Base-by-base conservation (phyloP, 2,888 invertebrate species). In the Tholera decimalis region DNA sequence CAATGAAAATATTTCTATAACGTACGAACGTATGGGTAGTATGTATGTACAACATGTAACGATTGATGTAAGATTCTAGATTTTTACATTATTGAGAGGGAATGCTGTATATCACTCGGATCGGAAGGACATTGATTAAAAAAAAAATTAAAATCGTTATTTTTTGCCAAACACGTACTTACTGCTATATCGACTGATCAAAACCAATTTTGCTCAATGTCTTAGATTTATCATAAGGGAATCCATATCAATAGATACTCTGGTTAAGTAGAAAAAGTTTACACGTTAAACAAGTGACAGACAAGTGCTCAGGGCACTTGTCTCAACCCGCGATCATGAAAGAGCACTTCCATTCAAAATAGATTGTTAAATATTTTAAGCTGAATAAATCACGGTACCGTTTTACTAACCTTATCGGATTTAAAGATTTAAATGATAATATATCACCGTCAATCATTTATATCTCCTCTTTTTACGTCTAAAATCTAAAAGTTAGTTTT, bases 401-500 rank as follows among this genome's bases (percentile, higher is more conserved):
- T 51, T 47, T 49, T 30, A 46, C 41, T 39, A 54, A 61, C 77
- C 33, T 65, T 77, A 74, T 74, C 66, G 8, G 20, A 56, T 56
- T 15, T 9, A 60, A 28, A 24, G 62, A 60, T 33, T 54, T 57
- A 43, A 22, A 9, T 24, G n/a, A 33, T 41, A 33, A 39, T 35
- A 18, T 11, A 9, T 1, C 30, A 39, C 18, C 9, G 28, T 41
- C 22, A 1, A 49, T 18, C 22, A 1, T 44, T 18, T 28, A 55
- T 26, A 8, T 15, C 13, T 28, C 4, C 22, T 15, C 20, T 20
- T 30, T 30, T 44, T 30, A 11, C 37, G 5, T 37, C 7, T n/a
- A 58, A 55, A 18, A 13, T 43, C 1, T 13, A 15, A 15, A 15
- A 4, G 13, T 7, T 35, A 5, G 13, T 35, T 35, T 35, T 15